Base-by-base conservation (phyloP, 2,113 vertebrate genomes). In the Thomomys bottae region DNA sequence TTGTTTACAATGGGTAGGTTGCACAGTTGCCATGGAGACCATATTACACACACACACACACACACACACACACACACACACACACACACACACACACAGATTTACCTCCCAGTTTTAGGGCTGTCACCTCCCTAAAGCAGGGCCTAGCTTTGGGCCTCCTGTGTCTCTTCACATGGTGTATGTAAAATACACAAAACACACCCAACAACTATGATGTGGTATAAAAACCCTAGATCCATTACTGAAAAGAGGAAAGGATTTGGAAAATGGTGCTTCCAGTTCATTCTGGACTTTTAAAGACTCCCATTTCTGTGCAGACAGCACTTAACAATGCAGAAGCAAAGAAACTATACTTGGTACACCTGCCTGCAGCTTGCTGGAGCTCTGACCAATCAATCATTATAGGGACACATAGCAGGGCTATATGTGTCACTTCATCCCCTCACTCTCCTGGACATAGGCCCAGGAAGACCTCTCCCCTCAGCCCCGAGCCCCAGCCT, bases 331-430 rank as follows among this genome's bases (percentile, higher is more conserved):
- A 61, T 1, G 28, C 34, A 11, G 59, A 30, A 42, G 30, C 73
- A 23, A 7, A 67, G 30, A 61, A 61, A 28, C 24, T 1, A 5
- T 2, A 26, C 18, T 42, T 36, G 5, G 1, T 0, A 2, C 15
- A 4, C 7, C 1, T 0, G 23, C 21, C 18, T 32, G 20, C 28
- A 70, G 66, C 23, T 40, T 11, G 0, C 49, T 64, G 38, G 0
- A 5, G 67, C 18, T 54, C 38, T 10, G 54, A 32, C 0, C 2
- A 21, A 18, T 4, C 34, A 20, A 57, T 9, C 4, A 0, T 6
- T 6, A 15, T 1, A 2, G 36, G 23, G 49, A 68, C 24, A 7
- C 61, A 6, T 1, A 6, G 63, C 67, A 34, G 79, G 61, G 38
- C 57, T 61, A 8, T 30, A 30, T 57, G 21, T 8, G 0, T 57